These are phyloP conservation scores for Heliconius charithonia DNA, from an alignment of 2,888 invertebrate species.

Conservation along the genomic window DNA sequence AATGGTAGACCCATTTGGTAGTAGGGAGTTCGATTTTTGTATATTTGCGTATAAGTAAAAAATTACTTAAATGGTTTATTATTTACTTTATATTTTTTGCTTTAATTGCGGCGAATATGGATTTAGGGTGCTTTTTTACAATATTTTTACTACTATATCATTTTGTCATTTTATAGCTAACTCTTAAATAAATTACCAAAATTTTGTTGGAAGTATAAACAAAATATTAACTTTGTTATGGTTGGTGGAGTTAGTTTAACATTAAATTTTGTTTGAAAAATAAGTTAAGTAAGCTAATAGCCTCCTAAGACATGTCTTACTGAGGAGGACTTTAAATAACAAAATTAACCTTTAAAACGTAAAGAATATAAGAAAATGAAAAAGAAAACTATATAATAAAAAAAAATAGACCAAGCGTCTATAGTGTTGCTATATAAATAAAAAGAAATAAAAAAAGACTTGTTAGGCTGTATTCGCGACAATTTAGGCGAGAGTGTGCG, in stretches of 20 bases:
- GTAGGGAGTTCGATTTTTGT: not conserved
- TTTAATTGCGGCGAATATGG: not conserved
- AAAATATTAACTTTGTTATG: not conserved
- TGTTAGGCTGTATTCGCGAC: slow-evolving; percentile 45
- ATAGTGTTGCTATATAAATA: not conserved
- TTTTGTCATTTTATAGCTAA: no score
- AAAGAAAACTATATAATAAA: no score
- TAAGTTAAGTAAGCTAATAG: no score
- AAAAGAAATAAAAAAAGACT: not conserved
- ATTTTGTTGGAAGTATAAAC: not conserved
- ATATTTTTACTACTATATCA: no score
- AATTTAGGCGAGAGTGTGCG: slow-evolving; percentile 48
- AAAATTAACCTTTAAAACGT: not conserved
- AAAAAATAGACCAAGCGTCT: not conserved
- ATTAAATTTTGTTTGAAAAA: no score
- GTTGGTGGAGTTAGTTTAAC: not conserved
- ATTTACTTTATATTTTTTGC: not conserved
- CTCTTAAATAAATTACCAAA: no score
- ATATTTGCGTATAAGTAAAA: not conserved
- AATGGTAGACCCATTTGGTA: no score
- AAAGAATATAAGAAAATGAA: no score
- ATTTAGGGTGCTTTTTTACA: no score
- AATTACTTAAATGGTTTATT: not conserved
- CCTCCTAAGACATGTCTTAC: no score
- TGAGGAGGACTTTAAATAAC: no score